phyloP scores from a whole-genome alignment of 2,113 vertebrate genomes.

The Trochalopteron elliotii region DNA sequence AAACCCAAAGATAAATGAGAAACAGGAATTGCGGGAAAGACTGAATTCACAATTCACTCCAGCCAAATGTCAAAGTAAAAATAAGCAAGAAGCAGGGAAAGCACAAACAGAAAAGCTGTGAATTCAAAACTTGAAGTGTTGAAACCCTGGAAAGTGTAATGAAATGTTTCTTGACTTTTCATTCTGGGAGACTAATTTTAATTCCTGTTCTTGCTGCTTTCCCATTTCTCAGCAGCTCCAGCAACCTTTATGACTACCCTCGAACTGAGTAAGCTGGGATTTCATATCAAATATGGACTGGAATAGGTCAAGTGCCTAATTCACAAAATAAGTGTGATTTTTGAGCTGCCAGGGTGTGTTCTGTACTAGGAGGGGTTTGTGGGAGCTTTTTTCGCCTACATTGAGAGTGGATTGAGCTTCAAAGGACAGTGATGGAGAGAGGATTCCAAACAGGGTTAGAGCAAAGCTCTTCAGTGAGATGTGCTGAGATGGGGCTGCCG shows the following conservation, averaged over 20 bases:
- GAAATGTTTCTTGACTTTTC: not conserved
- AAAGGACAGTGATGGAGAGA: not conserved
- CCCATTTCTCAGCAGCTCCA: not conserved
- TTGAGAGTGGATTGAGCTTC: not conserved
- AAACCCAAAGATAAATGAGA: not conserved
- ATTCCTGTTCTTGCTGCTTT: not conserved
- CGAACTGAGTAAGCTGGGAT: not conserved
- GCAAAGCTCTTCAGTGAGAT: not conserved
- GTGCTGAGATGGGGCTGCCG: not conserved
- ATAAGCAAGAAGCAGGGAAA: not conserved
- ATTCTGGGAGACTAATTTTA: not conserved
- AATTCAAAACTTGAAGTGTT: not conserved
- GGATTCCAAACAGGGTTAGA: not conserved
- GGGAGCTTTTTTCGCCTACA: not conserved
- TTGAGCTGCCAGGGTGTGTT: not conserved
- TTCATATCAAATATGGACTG: not conserved
- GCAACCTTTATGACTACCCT: not conserved
- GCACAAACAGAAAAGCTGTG: not conserved
- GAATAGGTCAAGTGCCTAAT: not conserved
- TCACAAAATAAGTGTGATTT: not conserved
- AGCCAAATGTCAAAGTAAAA: not conserved
- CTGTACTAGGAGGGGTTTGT: not conserved
- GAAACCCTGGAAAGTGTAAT: not conserved
- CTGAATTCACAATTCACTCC: not conserved
- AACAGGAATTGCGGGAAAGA: not conserved